Base-by-base conservation (phyloP, 2,113 vertebrate species). In the Castor canadensis region DNA sequence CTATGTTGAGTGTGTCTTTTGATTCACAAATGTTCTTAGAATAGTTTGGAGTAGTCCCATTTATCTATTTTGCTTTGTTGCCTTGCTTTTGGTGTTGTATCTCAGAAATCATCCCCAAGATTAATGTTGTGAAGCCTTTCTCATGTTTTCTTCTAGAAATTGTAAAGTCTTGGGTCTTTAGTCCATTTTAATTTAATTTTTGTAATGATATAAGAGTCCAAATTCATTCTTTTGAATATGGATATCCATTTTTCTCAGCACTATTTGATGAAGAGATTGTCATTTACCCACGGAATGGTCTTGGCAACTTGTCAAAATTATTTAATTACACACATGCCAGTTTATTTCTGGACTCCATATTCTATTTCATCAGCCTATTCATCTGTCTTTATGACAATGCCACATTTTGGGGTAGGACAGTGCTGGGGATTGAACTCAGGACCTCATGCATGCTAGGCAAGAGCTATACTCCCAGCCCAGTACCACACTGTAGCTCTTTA, bases 171-270 rank as follows among this genome's bases (percentile, higher is more conserved):
- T 90, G 19, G 43, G 43, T 80, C 58, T 91, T 93, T 69, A 75
- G 95, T 80, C 32, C 43, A 56, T 73, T 83, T 92, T 45, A 11
- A 86, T 38, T 94, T 66, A 64, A 83, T 79, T 75, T 92, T 72
- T 90, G 3, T 38, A 43, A 30, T 60, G 38, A 9, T 47, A 0
- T 1, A n/a, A n/a, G 66, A 69, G 2, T 82, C 43, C 26, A 86
- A 13, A 19, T 71, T 88, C 30, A 81, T 35, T 69, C 19, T 97
- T 17, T 66, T 56, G 16, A n/a, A 20, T 12, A 16, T 67, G 5
- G 13, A 47, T 80, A 58, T 9, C 19, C 54, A 43, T 0, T 86
- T 95, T 91, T 49, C 30, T 32, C 47, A 83, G 49, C 5, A 56
- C 2, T 32, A 58, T 85, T 91, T 77, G 30, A 87, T 88, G 40